Conservation (phyloP, 2,797 vertebrate genomes). For the Squalus acanthias region DNA sequence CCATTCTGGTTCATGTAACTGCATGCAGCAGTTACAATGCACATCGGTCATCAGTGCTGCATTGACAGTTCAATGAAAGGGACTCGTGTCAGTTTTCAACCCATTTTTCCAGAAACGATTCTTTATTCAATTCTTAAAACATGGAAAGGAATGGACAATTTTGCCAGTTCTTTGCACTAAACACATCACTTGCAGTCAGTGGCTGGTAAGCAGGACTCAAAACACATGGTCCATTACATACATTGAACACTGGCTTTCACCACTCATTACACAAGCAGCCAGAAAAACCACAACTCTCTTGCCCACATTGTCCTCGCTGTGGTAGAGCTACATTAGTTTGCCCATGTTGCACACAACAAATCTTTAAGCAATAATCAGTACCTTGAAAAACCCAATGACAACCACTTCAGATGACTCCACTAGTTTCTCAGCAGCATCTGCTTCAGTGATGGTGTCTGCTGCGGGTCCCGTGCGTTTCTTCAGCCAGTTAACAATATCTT, state of each 20-base stretch:
- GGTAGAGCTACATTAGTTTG: neutral
- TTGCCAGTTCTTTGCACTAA: neutral
- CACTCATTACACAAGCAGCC: no score
- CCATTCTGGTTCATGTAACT: neutral
- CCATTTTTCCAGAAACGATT: neutral
- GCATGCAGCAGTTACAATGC: neutral
- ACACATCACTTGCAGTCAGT: neutral
- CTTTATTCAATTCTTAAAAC: neutral
- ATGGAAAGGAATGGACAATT: neutral
- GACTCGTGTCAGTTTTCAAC: neutral
- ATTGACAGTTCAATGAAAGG: neutral
- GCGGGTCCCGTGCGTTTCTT: conserved; percentile 91
- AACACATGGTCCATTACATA: neutral
- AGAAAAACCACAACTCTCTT: neutral
- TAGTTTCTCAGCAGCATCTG: conserved; percentile 64
- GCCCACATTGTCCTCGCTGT: neutral
- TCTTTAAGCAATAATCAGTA: conserved; percentile 47
- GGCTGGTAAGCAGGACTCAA: neutral
- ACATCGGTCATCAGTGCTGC: neutral
- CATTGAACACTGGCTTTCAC: neutral
- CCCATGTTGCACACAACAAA: neutral
- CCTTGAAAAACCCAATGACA: conserved; percentile 95
- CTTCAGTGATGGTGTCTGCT: conserved; percentile 61
- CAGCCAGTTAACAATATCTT: conserved; percentile 88
- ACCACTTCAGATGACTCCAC: conserved; percentile 82